A percentile compares a stretch with the other conserved stretches of the same genome.
These are phyloP conservation scores for Callospermophilus lateralis DNA, from an alignment of 2,113 vertebrate species.

Conservation along the genomic window DNA sequence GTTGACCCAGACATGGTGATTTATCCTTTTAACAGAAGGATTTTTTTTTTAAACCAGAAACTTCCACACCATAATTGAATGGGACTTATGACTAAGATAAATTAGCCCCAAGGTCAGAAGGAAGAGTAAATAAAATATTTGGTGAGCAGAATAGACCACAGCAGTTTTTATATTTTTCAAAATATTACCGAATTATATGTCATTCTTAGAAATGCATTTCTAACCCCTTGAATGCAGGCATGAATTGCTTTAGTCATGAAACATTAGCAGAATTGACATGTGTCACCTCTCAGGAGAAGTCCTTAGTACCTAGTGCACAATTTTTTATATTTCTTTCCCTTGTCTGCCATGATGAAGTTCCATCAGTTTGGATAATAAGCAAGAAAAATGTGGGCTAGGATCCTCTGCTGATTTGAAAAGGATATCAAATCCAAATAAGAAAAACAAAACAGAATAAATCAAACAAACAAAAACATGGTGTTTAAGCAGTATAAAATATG, in stretches of 20 bases:
- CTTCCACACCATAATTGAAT: not conserved
- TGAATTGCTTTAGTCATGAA: not conserved
- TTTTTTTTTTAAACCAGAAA: not conserved
- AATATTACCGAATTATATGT: not conserved
- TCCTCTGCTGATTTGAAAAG: not conserved
- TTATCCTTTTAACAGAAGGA: not conserved
- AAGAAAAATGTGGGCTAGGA: not conserved
- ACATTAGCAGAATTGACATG: not conserved
- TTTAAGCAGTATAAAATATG: not conserved
- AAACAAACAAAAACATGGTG: not conserved
- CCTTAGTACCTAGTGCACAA: not conserved
- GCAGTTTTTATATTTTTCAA: not conserved
- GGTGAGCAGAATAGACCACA: not conserved
- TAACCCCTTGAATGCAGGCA: not conserved
- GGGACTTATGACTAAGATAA: not conserved
- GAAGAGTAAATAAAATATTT: not conserved
- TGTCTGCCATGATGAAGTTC: not conserved
- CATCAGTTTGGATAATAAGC: not conserved
- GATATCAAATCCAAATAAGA: not conserved
- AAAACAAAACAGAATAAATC: not conserved
- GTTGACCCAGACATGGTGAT: not conserved
- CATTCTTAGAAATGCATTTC: not conserved
- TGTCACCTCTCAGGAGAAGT: not conserved
- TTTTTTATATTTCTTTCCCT: not conserved
- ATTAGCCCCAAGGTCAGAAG: not conserved